phyloP scores from a whole-genome alignment of 2,797 vertebrate genomes.

The Threskiornis aethiopicus region DNA sequence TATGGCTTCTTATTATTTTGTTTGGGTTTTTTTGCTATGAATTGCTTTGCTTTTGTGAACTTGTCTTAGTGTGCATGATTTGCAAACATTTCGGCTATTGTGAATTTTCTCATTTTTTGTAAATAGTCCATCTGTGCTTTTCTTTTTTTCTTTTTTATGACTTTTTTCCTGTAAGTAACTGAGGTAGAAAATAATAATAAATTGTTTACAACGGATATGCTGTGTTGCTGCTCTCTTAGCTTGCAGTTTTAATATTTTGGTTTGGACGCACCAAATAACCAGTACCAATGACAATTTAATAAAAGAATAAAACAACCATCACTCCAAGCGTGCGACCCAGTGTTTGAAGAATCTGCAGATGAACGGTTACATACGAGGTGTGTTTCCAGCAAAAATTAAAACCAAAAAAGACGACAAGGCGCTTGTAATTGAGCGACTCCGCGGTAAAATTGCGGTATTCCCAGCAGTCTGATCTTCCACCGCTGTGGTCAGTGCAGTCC shows the following conservation, averaged over 20 bases:
- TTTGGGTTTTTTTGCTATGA: conserved; percentile 63
- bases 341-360: conserved; percentile 16
- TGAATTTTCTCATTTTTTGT: conserved; percentile 71
- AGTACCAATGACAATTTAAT: conserved; percentile 53
- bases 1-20: conserved; percentile 65
- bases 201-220: conserved; percentile 75
- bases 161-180: conserved; percentile 72
- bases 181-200: conserved; percentile 79
- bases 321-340: not conserved
- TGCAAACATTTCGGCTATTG: conserved; percentile 63
- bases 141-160: conserved; percentile 48
- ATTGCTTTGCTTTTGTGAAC: conserved; percentile 74
- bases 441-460: not conserved
- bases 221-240: conserved; percentile 78
- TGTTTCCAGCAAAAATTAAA: not conserved
- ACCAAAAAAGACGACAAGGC: not conserved
- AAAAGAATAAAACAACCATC: conserved; percentile 47
- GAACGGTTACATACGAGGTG: not conserved
- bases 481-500: not conserved
- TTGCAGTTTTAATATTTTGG: conserved; percentile 53
- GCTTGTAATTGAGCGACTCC: not conserved
- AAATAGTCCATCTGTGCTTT: conserved; percentile 73
- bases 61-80: conserved; percentile 67
- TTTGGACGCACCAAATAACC: conserved; percentile 64
- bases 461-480: not conserved